A percentile compares a stretch with the other conserved stretches of the same genome.
Evolutionary conservation across 2,113 vertebrate genomes (phyloP).

Genomic region (Connochaetes taurinus): DNA sequence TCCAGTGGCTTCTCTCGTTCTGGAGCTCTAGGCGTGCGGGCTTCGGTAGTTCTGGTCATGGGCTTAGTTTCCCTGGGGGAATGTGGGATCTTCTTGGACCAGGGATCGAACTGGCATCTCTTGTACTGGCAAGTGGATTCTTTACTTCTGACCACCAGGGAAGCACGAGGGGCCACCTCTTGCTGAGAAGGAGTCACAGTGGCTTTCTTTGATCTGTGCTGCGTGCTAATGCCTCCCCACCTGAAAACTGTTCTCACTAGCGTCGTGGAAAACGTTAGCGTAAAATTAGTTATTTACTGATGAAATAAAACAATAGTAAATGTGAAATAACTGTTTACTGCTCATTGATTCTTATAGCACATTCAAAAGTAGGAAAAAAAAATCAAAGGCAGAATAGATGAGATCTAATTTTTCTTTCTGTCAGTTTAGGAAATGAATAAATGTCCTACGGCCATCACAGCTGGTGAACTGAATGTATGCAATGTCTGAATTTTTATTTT

Average conservation of each 20-base stretch:
- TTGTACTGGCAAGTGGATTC: neutral
- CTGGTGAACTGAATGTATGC: neutral
- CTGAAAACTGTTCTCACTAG: neutral
- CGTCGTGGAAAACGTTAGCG: neutral
- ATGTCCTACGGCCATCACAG: constrained; percentile 14
- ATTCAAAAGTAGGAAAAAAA: constrained; percentile 35
- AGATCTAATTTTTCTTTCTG: constrained; percentile 39
- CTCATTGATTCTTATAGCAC: neutral
- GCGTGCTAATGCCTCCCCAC: neutral
- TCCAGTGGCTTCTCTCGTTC: rapidly evolving
- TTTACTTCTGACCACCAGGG: neutral
- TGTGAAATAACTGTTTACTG: neutral
- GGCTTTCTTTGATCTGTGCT: neutral
- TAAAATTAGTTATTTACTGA: neutral
- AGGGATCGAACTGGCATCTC: neutral
- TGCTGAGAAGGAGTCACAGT: neutral
- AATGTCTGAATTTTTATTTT: constrained; percentile 40
- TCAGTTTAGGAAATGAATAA: constrained; percentile 27
- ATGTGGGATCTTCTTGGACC: neutral
- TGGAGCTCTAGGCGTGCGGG: neutral
- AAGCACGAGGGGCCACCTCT: neutral
- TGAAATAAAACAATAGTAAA: neutral
- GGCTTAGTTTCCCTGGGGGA: neutral
- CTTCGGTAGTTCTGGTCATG: neutral
- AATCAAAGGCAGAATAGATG: neutral